These are phyloP conservation scores for Meleagris gallopavo DNA, from an alignment of 2,113 vertebrate genomes.

Conservation along the genomic window DNA sequence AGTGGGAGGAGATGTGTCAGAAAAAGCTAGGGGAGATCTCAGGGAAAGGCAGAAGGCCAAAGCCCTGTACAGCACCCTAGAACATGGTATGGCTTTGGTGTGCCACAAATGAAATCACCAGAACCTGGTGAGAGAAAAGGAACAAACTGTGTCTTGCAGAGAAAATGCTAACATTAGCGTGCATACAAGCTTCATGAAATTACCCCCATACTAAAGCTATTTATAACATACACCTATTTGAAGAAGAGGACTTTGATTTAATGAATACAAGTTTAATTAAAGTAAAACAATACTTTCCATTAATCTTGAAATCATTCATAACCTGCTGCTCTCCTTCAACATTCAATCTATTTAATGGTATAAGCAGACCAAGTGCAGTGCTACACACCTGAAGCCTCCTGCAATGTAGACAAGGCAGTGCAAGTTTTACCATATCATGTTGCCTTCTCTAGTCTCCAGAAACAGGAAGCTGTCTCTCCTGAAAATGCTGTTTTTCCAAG, in stretches of 20 bases:
- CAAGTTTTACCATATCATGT: background rate
- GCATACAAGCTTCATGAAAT: background rate
- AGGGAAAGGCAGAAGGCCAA: background rate
- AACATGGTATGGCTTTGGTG: background rate
- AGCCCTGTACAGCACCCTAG: background rate
- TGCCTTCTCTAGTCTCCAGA: background rate
- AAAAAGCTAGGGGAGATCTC: background rate
- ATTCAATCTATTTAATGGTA: background rate
- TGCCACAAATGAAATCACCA: background rate
- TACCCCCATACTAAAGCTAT: background rate
- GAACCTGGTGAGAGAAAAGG: background rate
- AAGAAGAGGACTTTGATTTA: constrained; percentile 1
- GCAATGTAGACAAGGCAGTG: background rate
- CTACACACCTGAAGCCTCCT: background rate
- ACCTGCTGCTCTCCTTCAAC: background rate
- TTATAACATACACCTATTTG: background rate
- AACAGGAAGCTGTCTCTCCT: background rate
- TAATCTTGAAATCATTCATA: constrained; percentile 39
- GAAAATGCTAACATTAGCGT: background rate
- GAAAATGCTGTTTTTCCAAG: background rate
- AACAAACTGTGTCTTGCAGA: background rate
- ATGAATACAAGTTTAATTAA: constrained; percentile 38
- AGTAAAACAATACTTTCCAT: constrained; percentile 38
- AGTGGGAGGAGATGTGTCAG: background rate
- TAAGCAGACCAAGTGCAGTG: background rate